Evolutionary conservation across 2,888 invertebrate genomes (phyloP).

Genomic region (Loripinus fragilis): DNA sequence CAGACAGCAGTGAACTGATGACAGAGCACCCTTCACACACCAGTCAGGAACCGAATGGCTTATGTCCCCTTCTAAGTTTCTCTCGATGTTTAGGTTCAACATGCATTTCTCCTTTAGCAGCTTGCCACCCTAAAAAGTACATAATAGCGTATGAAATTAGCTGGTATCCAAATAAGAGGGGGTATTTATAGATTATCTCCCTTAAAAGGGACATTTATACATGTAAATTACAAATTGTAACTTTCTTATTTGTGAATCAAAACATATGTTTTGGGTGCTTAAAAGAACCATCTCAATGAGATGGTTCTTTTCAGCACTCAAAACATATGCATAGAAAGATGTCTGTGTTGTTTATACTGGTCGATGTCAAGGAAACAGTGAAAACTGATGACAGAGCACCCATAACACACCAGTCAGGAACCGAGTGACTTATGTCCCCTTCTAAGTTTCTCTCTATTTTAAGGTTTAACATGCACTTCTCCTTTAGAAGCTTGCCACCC

Average conservation of each 20-base stretch:
- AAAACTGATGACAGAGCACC: constrained; percentile 94
- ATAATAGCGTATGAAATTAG: too few relatives aligned
- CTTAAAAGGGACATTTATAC: too few relatives aligned
- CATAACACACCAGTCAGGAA: constrained; percentile 91
- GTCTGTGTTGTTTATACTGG: constrained; percentile 94
- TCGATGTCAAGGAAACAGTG: constrained; percentile 91
- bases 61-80: constrained; percentile 89
- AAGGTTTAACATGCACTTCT: constrained; percentile 89
- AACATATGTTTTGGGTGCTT: too few relatives aligned
- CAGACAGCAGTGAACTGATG: constrained; percentile 92
- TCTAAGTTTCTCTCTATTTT: constrained; percentile 93
- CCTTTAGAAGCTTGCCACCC: constrained; percentile 86
- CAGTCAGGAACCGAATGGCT: constrained; percentile 89
- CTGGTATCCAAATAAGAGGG: too few relatives aligned
- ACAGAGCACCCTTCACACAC: constrained; percentile 90
- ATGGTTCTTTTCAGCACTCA: too few relatives aligned
- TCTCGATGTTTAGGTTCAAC: constrained; percentile 91
- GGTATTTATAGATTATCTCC: too few relatives aligned
- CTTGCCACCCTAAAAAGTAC: constrained; percentile 73
- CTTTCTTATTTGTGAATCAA: too few relatives aligned
- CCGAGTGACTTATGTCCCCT: constrained; percentile 84
- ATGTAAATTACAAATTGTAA: too few relatives aligned
- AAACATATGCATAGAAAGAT: too few relatives aligned
- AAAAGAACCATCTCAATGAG: too few relatives aligned
- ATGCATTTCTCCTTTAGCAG: constrained; percentile 89